phyloP scores from a whole-genome alignment of 2,797 vertebrate species.

The Epinephelus malabaricus region DNA sequence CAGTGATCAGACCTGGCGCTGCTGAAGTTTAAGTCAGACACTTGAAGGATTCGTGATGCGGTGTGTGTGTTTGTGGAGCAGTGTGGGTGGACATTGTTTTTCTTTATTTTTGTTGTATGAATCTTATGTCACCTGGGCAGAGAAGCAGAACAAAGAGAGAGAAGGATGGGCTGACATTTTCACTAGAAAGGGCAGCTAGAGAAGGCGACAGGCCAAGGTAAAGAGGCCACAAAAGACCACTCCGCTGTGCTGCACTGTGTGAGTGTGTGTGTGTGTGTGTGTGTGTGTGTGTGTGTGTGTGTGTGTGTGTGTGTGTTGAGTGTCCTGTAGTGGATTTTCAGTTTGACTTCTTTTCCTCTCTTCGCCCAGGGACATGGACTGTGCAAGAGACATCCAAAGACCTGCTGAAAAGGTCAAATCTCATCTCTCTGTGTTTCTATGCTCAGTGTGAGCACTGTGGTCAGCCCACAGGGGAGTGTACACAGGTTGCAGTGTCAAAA shows the following conservation, averaged over 20 bases:
- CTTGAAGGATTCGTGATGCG: slow-evolving; percentile 17
- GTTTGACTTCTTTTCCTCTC: slow-evolving; percentile 64
- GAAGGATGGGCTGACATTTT: slow-evolving; percentile 79
- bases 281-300: slow-evolving; percentile 40
- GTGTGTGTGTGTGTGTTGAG: slow-evolving; percentile 39
- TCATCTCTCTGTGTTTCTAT: slow-evolving; percentile 41
- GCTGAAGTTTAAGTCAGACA: slow-evolving; percentile 15
- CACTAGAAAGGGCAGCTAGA: slow-evolving; percentile 79
- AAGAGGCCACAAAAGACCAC: slow-evolving; percentile 66
- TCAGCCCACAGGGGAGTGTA: slow-evolving; percentile 44
- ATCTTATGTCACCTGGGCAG: slow-evolving; percentile 59
- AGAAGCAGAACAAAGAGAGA: slow-evolving; percentile 48
- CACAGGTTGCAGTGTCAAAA: slow-evolving; percentile 47
- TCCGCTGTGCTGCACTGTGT: slow-evolving; percentile 42
- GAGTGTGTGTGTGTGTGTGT: slow-evolving; percentile 33
- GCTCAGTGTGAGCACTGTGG: slow-evolving; percentile 45
- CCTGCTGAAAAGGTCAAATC: slow-evolving; percentile 73
- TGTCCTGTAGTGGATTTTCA: slow-evolving; percentile 61
- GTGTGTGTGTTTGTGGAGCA: slow-evolving; percentile 21
- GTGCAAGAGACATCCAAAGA: slow-evolving; percentile 57
- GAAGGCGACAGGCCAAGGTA: slow-evolving; percentile 76
- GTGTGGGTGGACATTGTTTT: neutral
- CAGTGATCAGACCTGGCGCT: slow-evolving; percentile 14
- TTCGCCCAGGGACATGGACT: slow-evolving; percentile 62
- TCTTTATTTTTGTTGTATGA: slow-evolving; percentile 31